A percentile compares a stretch with the other conserved stretches of the same genome.
Conservation (phyloP, 1,140 invertebrate species). For the Dendrolimus punctatus region DNA sequence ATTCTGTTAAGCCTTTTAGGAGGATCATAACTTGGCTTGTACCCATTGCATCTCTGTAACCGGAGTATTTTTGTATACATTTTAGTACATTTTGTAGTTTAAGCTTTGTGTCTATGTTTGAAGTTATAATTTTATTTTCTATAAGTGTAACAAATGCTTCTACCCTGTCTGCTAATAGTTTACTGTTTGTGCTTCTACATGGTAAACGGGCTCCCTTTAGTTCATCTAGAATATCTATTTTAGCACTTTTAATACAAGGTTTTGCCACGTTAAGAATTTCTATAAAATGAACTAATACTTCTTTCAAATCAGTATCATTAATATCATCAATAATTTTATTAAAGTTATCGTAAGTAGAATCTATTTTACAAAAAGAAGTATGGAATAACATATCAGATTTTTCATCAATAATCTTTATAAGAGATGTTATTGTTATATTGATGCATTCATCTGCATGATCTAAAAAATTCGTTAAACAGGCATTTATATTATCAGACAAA, state of each 20-base stretch:
- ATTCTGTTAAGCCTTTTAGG: constrained; percentile 46
- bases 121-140: constrained; percentile 5
- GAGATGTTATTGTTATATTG: constrained; percentile 23
- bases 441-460: constrained; percentile 27
- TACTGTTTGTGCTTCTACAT: constrained; percentile 3
- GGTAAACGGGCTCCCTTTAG: constrained; percentile 7
- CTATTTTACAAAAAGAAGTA: constrained; percentile 21
- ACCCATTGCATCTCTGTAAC: constrained; percentile 34
- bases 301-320: constrained; percentile 7
- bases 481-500: constrained; percentile 26
- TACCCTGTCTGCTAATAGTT: constrained; percentile 12
- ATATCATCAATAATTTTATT: constrained; percentile 8
- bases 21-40: constrained; percentile 41
- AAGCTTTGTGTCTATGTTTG: constrained; percentile 8
- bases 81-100: constrained; percentile 19
- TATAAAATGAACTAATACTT: constrained; percentile 13
- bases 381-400: constrained; percentile 34
- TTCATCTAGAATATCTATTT: constrained; percentile 18
- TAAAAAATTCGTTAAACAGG: constrained; percentile 24
- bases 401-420: constrained; percentile 30
- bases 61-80: constrained; percentile 35
- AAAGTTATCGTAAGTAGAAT: constrained; percentile 12
- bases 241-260: constrained; percentile 12
- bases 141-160: constrained; percentile 13
- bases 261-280: constrained; percentile 15